Base-by-base conservation (phyloP, 2,113 vertebrate genomes). In the Oncorhynchus tshawytscha region DNA sequence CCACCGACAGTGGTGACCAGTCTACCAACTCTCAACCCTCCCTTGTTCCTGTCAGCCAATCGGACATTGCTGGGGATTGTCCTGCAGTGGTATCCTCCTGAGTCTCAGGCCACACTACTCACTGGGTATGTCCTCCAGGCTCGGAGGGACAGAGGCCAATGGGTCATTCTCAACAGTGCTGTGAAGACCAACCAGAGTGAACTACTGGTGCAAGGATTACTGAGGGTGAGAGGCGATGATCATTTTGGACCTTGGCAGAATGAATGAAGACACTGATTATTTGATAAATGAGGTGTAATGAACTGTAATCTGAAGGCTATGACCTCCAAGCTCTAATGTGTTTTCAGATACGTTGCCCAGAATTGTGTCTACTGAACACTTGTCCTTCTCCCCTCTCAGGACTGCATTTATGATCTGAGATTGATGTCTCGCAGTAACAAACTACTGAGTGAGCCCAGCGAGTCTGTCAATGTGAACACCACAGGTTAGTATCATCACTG, bases 361-460 rank as follows among this genome's bases (percentile, higher is more conserved):
- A 20, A 18, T 13, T 65, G 24, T 31, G 67, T 18, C 8, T 11
- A 67, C 5, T n/a, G 39, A 76, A 60, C 24, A 13, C 1, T 9
- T 25, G 25, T 7, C 62, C 1, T 45, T 45, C 39, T 22, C 72
- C 24, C 65, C 24, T 51, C 25, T 3, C 82, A 99, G 97, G 95
- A 97, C 77, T 92, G 93, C 51, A 90, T 85, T 77, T 99, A 99
- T 0, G 96, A 99, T 84, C 92, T 99, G 76, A 94, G 97, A 59
- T 92, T 99, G 20, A 91, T 97, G 91, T 96, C 97, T 69, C 90
- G 95, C 27, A 94, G 95, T 18, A 93, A 93, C 49, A 94, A 91
- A 88, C 86, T 93, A n/a, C 91, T 96, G 88, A 97, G 97, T 22
- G 92, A 94, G 4, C 96, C 97, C 66, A 98, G 97, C 85, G 95